Percentiles rank a stretch among this genome's conserved stretches.
Conservation (phyloP, 2,888 invertebrate genomes). For the Agonopterix alstromeriana region DNA sequence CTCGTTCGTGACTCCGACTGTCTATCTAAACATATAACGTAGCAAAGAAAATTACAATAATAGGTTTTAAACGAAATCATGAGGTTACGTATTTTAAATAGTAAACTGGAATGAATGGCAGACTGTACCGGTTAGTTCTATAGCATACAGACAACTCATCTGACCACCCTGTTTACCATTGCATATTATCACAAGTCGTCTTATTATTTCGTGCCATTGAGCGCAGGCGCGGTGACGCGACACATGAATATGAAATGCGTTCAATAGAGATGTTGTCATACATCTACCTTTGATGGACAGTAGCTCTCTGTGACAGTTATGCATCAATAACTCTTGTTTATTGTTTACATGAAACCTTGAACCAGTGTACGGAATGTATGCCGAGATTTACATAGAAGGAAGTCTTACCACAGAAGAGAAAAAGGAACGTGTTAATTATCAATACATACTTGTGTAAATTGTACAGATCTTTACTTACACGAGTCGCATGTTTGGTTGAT, state of each 20-base stretch:
- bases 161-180: constrained; percentile 39
- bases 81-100: background rate
- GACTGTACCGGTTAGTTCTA: constrained; percentile 18
- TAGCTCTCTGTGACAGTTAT: constrained; percentile 40
- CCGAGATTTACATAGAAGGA: constrained; percentile 15
- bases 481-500: too few species aligned
- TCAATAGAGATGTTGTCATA: constrained; percentile 70
- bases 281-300: constrained; percentile 49
- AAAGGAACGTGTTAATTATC: background rate
- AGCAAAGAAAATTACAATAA: too few species aligned
- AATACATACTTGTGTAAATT: background rate
- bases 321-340: constrained; percentile 52
- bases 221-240: constrained; percentile 34
- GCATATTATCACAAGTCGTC: constrained; percentile 46
- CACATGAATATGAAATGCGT: constrained; percentile 64
- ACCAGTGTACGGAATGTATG: constrained; percentile 23
- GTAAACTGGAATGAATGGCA: background rate
- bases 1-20: too few species aligned
- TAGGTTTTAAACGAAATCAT: too few species aligned
- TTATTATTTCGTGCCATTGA: constrained; percentile 56
- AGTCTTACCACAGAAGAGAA: background rate
- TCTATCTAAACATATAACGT: too few species aligned
- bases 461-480: too few species aligned
- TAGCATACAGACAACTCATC: constrained; percentile 24
- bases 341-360: constrained; percentile 44